These are phyloP conservation scores for Cherax quadricarinatus DNA, from an alignment of 1,140 invertebrate species.

Conservation along the genomic window DNA sequence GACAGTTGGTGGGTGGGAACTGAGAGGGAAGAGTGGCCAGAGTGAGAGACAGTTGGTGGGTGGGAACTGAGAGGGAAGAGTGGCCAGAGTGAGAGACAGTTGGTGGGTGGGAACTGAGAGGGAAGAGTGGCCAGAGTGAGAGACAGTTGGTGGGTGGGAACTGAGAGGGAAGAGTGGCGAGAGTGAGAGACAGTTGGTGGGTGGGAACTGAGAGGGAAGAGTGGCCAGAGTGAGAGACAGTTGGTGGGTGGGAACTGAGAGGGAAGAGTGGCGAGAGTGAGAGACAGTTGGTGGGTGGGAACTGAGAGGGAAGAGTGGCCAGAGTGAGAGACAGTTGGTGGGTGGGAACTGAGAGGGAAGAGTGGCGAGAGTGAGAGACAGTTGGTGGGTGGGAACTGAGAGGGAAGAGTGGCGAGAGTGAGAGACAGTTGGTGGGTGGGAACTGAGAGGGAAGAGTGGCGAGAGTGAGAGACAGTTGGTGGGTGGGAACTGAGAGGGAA, in stretches of 20 bases:
- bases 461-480: neutral
- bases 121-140: neutral
- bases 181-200: neutral
- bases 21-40: neutral
- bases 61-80: neutral
- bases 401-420: neutral
- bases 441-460: neutral
- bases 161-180: neutral
- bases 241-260: neutral
- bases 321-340: neutral
- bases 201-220: neutral
- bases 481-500: neutral
- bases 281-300: too few relatives aligned
- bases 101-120: neutral
- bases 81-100: neutral
- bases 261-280: neutral
- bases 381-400: neutral
- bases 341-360: neutral
- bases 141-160: neutral
- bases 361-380: neutral
- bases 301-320: neutral
- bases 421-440: too few relatives aligned
- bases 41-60: too few relatives aligned
- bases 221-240: neutral
- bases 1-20: neutral